Percentiles rank a stretch among this genome's conserved stretches.
Evolutionary conservation across 2,113 vertebrate species (phyloP).

Genomic region (Cololabis saira): DNA sequence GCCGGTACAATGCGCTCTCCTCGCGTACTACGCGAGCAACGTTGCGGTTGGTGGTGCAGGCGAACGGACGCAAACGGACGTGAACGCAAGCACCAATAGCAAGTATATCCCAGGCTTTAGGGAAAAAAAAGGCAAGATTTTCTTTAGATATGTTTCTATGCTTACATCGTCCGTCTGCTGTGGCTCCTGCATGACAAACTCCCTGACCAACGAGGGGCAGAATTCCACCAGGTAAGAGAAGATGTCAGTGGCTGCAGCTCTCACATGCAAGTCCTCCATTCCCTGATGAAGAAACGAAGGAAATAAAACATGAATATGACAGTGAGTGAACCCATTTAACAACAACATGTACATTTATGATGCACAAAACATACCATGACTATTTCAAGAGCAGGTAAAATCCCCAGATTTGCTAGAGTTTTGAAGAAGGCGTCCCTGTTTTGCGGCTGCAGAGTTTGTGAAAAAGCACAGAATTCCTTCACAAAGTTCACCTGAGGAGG

Average conservation of each 20-base stretch:
- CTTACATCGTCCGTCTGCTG: slow-evolving; percentile 98
- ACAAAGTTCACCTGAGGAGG: slow-evolving; percentile 94
- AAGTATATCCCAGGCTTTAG: too few species aligned
- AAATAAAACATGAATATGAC: too few species aligned
- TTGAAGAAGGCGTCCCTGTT: slow-evolving; percentile 99
- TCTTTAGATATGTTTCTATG: slow-evolving; percentile 7
- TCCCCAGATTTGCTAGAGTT: slow-evolving; percentile 95
- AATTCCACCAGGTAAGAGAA: slow-evolving; percentile 99
- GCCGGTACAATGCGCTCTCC: too few species aligned
- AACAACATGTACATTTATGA: not conserved
- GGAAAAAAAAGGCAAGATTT: not conserved
- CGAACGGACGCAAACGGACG: too few species aligned
- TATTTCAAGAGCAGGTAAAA: slow-evolving; percentile 97
- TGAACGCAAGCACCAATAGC: too few species aligned
- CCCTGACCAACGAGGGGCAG: slow-evolving; percentile 98
- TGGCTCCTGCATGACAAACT: slow-evolving; percentile 99
- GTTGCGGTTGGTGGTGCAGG: too few species aligned
- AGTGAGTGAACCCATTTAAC: too few species aligned
- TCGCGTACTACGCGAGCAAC: too few species aligned
- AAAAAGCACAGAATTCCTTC: slow-evolving; percentile 99
- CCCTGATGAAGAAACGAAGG: slow-evolving; percentile 77
- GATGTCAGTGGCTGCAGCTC: slow-evolving; percentile 97
- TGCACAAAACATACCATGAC: slow-evolving; percentile 88
- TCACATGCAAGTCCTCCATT: slow-evolving; percentile 97
- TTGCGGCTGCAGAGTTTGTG: slow-evolving; percentile 97